Percentiles rank a stretch among this genome's conserved stretches.
Conservation (phyloP, 2,797 vertebrate species). For the Garrulus glandarius region DNA sequence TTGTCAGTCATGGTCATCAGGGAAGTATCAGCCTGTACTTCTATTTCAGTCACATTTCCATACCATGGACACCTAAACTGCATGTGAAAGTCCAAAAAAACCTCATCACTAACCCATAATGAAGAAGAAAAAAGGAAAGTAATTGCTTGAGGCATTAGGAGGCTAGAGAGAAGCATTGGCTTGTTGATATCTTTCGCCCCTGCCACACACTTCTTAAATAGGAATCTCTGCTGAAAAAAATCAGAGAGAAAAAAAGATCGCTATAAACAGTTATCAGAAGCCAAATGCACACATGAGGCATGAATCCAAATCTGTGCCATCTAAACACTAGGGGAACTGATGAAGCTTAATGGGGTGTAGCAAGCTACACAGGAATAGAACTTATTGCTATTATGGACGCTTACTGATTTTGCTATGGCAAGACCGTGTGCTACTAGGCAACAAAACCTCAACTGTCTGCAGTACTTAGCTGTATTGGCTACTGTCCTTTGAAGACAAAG, state of each 20-base stretch:
- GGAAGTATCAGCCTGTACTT: background rate
- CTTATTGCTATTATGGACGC: rapidly evolving
- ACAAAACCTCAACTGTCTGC: background rate
- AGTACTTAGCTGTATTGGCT: background rate
- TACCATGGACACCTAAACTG: background rate
- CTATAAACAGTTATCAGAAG: background rate
- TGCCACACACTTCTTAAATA: background rate
- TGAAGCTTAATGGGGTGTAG: background rate
- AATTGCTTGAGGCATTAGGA: background rate
- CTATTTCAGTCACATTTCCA: background rate
- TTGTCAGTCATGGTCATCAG: conserved; percentile 53
- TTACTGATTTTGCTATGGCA: background rate
- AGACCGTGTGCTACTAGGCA: background rate
- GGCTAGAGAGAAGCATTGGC: background rate
- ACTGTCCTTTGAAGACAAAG: background rate
- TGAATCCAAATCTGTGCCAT: background rate
- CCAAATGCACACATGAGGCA: background rate
- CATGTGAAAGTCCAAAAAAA: background rate
- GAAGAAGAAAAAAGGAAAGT: background rate
- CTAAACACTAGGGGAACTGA: background rate
- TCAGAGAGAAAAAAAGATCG: background rate
- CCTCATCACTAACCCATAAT: background rate
- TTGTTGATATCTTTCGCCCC: background rate
- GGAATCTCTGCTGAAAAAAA: background rate
- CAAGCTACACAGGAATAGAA: background rate